Evolutionary conservation across 2,888 invertebrate species (phyloP).

Genomic region (Agrochola litura): DNA sequence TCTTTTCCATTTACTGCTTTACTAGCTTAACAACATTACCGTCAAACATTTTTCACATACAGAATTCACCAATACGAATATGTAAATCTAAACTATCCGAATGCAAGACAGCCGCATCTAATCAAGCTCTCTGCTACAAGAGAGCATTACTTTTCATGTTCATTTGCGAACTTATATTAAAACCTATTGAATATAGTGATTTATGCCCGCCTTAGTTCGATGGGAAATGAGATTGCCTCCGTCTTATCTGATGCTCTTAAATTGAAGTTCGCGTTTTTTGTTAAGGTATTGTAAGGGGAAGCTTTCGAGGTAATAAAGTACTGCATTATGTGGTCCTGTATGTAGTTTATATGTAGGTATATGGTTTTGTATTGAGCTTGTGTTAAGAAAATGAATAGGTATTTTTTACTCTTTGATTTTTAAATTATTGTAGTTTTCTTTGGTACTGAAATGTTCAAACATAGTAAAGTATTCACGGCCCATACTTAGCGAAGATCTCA

Average conservation of each 20-base stretch:
- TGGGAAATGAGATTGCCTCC: constrained; percentile 61
- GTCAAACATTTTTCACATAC: background rate
- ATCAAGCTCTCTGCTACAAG: constrained; percentile 60
- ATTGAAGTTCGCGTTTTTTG: constrained; percentile 57
- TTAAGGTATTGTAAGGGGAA: constrained; percentile 56
- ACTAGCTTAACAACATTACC: background rate
- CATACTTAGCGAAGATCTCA: background rate
- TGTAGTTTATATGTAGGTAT: constrained; percentile 12
- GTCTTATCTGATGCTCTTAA: constrained; percentile 63
- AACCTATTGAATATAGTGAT: constrained; percentile 72
- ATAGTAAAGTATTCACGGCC: background rate
- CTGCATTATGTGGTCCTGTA: constrained; percentile 22
- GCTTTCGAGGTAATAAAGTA: constrained; percentile 48
- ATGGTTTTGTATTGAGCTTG: background rate
- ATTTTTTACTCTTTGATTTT: background rate
- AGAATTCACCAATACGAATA: constrained; percentile 44
- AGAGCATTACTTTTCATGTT: constrained; percentile 54
- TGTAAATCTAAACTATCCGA: constrained; percentile 70
- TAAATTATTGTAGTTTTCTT: background rate
- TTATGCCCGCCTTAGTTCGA: constrained; percentile 65
- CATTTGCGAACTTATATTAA: constrained; percentile 63
- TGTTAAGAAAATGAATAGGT: constrained; percentile 1
- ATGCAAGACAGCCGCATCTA: constrained; percentile 69
- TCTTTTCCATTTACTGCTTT: background rate
- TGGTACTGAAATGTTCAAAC: background rate